Conservation (phyloP, 1,140 invertebrate species). For the Aethina tumida region DNA sequence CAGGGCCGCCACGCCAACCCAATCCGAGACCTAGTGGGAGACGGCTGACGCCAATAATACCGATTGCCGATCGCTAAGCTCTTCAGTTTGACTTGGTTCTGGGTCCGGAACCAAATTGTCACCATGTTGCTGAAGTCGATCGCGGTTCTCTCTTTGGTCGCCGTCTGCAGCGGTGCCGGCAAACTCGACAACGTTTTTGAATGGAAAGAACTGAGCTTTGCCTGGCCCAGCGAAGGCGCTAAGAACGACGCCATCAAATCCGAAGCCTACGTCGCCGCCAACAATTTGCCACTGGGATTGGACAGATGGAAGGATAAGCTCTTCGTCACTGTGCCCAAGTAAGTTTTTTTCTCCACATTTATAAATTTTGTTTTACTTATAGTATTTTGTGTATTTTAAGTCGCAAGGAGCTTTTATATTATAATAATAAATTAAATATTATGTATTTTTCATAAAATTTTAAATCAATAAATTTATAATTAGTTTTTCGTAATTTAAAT, state of each 20-base stretch:
- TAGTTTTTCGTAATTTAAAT: too few relatives aligned
- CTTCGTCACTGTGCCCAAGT: slow-evolving; percentile 63
- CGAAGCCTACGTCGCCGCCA: slow-evolving; percentile 52
- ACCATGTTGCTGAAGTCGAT: too few relatives aligned
- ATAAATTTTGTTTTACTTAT: too few relatives aligned
- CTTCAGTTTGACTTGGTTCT: too few relatives aligned
- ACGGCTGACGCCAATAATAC: too few relatives aligned
- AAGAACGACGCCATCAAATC: slow-evolving; percentile 48
- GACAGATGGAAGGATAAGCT: slow-evolving; percentile 64
- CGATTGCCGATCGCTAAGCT: too few relatives aligned
- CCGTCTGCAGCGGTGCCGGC: slow-evolving; percentile 1
- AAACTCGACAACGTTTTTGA: slow-evolving; percentile 48
- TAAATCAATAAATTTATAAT: too few relatives aligned
- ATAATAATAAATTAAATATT: not conserved
- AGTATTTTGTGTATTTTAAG: not conserved
- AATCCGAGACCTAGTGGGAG: too few relatives aligned
- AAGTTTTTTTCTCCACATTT: slow-evolving; percentile 14
- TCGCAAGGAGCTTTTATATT: not conserved
- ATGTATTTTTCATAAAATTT: too few relatives aligned
- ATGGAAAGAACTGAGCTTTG: slow-evolving; percentile 59
- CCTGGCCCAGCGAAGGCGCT: slow-evolving; percentile 52
- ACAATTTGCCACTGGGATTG: slow-evolving; percentile 64
- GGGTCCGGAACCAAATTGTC: too few relatives aligned
- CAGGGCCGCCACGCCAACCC: too few relatives aligned
- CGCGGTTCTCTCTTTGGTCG: slow-evolving; percentile 3